A percentile compares a stretch with the other conserved stretches of the same genome.
Conservation (phyloP, 2,888 invertebrate species). For the Exephanes ischioxanthus region DNA sequence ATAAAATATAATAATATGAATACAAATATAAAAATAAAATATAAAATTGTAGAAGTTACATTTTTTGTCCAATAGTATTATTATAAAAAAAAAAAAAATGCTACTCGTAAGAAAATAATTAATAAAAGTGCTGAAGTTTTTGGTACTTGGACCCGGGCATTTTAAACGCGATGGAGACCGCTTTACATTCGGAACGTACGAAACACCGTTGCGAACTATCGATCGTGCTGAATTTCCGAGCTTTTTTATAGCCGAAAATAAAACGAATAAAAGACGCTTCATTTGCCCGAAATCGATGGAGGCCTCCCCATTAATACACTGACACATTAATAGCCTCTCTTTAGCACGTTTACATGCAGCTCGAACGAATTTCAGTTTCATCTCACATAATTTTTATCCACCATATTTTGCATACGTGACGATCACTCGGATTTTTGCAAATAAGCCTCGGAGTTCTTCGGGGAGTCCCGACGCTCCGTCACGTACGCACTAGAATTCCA, state of each 20-base stretch:
- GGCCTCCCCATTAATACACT: not conserved
- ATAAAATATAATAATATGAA: no score
- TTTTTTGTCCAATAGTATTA: no score
- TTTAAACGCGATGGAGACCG: not conserved
- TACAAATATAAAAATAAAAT: no score
- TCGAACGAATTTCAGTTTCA: not conserved
- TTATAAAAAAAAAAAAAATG: no score
- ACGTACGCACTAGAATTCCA: constrained; percentile 51
- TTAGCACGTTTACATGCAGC: not conserved
- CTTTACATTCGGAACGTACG: not conserved
- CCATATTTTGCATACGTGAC: constrained; percentile 49
- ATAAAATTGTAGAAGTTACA: no score
- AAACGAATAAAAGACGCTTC: no score
- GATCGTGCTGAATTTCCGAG: not conserved
- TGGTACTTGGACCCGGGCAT: no score
- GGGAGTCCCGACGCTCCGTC: constrained; percentile 26
- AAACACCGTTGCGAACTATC: not conserved
- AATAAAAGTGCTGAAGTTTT: no score
- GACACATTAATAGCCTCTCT: not conserved
- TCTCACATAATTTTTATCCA: not conserved
- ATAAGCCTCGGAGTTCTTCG: not conserved
- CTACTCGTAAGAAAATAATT: no score
- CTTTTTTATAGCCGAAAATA: no score
- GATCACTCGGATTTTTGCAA: constrained; percentile 28
- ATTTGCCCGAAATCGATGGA: no score